These are phyloP conservation scores for Pimephales promelas DNA, from an alignment of 2,113 vertebrate species.

Conservation along the genomic window DNA sequence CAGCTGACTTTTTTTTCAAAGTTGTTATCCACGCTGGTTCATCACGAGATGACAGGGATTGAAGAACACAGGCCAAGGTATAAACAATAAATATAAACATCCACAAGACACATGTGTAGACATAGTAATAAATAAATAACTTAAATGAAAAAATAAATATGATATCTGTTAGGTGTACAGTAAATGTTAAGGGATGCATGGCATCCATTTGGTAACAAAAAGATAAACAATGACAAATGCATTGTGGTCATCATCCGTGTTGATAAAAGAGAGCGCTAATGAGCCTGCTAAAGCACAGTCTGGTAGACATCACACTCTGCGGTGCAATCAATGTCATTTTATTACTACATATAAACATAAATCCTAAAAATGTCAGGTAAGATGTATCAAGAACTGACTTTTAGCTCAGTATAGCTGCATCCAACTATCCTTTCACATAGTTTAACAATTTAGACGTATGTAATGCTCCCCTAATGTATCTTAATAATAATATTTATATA, in stretches of 20 bases:
- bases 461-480: background rate
- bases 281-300: background rate
- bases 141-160: constrained; percentile 83
- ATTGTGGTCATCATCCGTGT: constrained; percentile 35
- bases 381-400: background rate
- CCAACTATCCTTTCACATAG: background rate
- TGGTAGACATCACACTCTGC: background rate
- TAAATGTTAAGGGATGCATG: constrained; percentile 80
- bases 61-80: constrained; percentile 59
- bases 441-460: background rate
- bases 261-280: constrained; percentile 17
- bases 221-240: constrained; percentile 48
- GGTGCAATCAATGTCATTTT: background rate
- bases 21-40: background rate
- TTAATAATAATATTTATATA: background rate
- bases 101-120: constrained; percentile 72
- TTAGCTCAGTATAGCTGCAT: background rate
- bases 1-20: constrained; percentile 20
- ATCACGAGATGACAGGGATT: constrained; percentile 30
- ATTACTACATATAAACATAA: constrained; percentile 3
- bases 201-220: constrained; percentile 74
- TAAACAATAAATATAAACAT: constrained; percentile 77
- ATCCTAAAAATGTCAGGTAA: background rate
- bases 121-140: constrained; percentile 85
- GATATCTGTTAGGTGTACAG: constrained; percentile 75